Base-by-base conservation (phyloP, 1,140 invertebrate genomes). In the Thalassaphorura encarpata region DNA sequence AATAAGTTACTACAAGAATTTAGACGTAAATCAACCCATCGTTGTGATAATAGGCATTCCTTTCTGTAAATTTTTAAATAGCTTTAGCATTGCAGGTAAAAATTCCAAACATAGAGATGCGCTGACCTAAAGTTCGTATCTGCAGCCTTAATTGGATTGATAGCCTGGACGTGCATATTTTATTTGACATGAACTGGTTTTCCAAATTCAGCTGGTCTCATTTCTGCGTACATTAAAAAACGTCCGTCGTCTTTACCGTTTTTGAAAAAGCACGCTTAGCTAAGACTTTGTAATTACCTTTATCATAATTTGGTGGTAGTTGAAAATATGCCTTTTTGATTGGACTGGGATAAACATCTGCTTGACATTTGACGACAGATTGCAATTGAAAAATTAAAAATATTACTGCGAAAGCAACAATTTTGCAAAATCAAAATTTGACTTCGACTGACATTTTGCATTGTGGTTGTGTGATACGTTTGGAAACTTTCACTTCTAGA, bases 71-170 rank as follows among this genome's bases (percentile, higher is more conserved):
- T n/a, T 36, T n/a, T n/a, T n/a, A n/a, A n/a, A n/a, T n/a, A n/a
- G n/a, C n/a, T 29, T 56, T 3, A 31, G 15, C 8, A 36, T 11
- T 24, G 19, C 8, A 24, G 5, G 24, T 28, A 21, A 24, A 8
- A 23, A 11, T 8, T 8, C 6, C 11, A 8, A 8, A 18, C 6
- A 43, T 13, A 23, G 6, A 43, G 19, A 43, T n/a, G n/a, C n/a
- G n/a, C n/a, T n/a, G n/a, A 85, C 83, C 84, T 78, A 74, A 87
- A 87, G 70, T 87, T 84, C 84, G 86, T 87, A 65, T 88, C 84
- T 72, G 86, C 84, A n/a, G 87, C 84, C 66, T 87, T 88, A 54
- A 88, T 87, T 13, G 85, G 87, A 71, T 87, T 88, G 43, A 87
- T 85, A 66, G 87, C 85, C 48, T 86, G 81, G 15, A 88, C 80